These are phyloP conservation scores for Chromis chromis DNA, from an alignment of 2,797 vertebrate genomes.

Conservation along the genomic window DNA sequence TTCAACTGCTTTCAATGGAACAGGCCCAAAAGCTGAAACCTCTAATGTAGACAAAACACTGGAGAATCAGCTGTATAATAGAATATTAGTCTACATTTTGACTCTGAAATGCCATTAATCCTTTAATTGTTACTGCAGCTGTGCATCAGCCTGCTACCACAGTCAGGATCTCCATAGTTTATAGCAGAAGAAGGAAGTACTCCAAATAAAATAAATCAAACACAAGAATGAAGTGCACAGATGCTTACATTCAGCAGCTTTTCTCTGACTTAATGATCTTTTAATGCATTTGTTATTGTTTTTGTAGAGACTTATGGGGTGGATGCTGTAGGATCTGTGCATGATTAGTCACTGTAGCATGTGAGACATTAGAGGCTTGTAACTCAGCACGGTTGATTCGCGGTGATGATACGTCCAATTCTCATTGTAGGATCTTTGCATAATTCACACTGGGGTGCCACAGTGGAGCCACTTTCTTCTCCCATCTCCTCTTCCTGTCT, in stretches of 20 bases:
- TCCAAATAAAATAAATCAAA: slow-evolving; percentile 22
- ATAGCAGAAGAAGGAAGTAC: slow-evolving; percentile 4
- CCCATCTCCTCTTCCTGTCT: not conserved
- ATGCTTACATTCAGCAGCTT: slow-evolving; percentile 16
- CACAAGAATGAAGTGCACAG: not conserved
- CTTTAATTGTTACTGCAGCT: slow-evolving; percentile 17
- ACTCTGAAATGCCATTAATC: slow-evolving; percentile 11
- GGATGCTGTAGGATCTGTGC: slow-evolving; percentile 4
- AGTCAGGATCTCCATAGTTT: slow-evolving; percentile 12
- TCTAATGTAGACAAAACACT: not conserved
- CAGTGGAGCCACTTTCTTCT: not conserved
- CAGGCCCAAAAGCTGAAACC: not conserved
- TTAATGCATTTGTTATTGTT: slow-evolving; percentile 25
- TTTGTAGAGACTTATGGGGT: not conserved
- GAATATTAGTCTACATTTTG: slow-evolving; percentile 11
- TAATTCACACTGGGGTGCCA: not conserved
- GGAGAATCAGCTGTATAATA: slow-evolving; percentile 17
- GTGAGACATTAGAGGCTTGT: not conserved
- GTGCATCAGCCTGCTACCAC: slow-evolving; percentile 5
- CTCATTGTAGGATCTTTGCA: slow-evolving; percentile 6
- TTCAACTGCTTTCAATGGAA: not conserved
- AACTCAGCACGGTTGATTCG: slow-evolving; percentile 9
- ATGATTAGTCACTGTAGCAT: slow-evolving; percentile 17
- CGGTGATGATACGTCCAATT: not conserved
- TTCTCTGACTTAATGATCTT: slow-evolving; percentile 22